Evolutionary conservation across 1,140 invertebrate genomes (phyloP).

Genomic region (Bombus confusus): DNA sequence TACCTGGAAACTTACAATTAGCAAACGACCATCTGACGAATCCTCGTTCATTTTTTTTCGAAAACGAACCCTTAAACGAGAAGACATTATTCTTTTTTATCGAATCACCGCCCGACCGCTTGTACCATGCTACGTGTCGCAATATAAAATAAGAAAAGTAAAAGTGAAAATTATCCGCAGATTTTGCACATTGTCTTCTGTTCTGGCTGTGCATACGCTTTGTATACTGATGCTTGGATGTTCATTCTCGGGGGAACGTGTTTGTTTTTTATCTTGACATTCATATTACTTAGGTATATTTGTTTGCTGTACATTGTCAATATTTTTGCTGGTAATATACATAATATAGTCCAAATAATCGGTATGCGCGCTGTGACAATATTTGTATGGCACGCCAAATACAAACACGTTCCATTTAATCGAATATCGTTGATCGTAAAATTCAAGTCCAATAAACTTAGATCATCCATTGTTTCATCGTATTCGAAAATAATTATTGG

Average conservation of each 20-base stretch:
- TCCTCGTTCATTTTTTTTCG: too few relatives aligned
- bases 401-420: background rate
- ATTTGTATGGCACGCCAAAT: background rate
- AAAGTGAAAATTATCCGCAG: too few relatives aligned
- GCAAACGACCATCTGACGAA: too few relatives aligned
- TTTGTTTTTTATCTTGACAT: background rate
- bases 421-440: background rate
- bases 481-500: background rate
- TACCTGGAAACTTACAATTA: too few relatives aligned
- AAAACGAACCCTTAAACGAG: too few relatives aligned
- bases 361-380: background rate
- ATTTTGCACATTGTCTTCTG: too few relatives aligned
- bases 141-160: too few relatives aligned
- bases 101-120: too few relatives aligned
- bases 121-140: too few relatives aligned
- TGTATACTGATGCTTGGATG: too few relatives aligned
- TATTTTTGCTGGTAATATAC: background rate
- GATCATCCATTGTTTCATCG: background rate
- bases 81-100: too few relatives aligned
- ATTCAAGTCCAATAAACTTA: background rate
- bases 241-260: background rate
- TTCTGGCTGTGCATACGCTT: too few relatives aligned
- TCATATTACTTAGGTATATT: background rate
- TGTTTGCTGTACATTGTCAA: background rate
- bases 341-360: background rate